phyloP scores from a whole-genome alignment of 2,113 vertebrate genomes.

The Leptodactylus fuscus region DNA sequence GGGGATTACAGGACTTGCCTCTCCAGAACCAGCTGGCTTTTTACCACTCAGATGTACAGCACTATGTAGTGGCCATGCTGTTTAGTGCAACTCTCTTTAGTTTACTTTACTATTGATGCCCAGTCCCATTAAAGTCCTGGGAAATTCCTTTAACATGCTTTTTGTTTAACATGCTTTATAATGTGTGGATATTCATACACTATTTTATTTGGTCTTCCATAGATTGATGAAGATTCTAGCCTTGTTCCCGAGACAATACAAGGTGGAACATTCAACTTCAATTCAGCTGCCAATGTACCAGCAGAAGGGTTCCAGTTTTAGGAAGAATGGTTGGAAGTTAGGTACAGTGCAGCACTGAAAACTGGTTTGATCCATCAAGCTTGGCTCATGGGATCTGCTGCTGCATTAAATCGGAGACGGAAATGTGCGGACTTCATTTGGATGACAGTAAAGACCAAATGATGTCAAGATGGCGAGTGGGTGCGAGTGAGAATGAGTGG shows the following conservation, averaged over 20 bases:
- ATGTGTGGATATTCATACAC: too few relatives aligned
- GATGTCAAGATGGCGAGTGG: slow-evolving; percentile 99
- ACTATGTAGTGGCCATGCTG: too few relatives aligned
- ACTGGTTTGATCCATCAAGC: slow-evolving; percentile 99
- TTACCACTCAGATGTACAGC: too few relatives aligned
- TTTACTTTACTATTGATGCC: too few relatives aligned
- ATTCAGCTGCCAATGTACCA: slow-evolving; percentile 98
- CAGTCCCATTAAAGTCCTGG: too few relatives aligned
- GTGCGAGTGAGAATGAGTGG: slow-evolving; percentile 99
- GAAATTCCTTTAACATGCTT: too few relatives aligned
- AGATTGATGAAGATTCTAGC: slow-evolving; percentile 98
- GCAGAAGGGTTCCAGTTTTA: slow-evolving; percentile 99
- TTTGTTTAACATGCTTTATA: too few relatives aligned
- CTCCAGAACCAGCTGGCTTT: too few relatives aligned
- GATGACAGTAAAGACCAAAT: slow-evolving; percentile 95
- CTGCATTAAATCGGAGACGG: slow-evolving; percentile 98
- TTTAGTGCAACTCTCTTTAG: too few relatives aligned
- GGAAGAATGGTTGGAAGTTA: slow-evolving; percentile 86
- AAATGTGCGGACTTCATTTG: slow-evolving; percentile 99
- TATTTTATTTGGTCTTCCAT: slow-evolving; percentile 46
- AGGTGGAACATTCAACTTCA: slow-evolving; percentile 97
- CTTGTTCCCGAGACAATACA: slow-evolving; percentile 98
- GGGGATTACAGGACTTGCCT: too few relatives aligned
- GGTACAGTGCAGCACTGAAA: slow-evolving; percentile 99
- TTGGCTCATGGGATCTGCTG: slow-evolving; percentile 99